Evolutionary conservation across 2,888 invertebrate genomes (phyloP), one percentile per base, ranked within the genome.

Genomic region (Leptodirus hochenwartii): DNA sequence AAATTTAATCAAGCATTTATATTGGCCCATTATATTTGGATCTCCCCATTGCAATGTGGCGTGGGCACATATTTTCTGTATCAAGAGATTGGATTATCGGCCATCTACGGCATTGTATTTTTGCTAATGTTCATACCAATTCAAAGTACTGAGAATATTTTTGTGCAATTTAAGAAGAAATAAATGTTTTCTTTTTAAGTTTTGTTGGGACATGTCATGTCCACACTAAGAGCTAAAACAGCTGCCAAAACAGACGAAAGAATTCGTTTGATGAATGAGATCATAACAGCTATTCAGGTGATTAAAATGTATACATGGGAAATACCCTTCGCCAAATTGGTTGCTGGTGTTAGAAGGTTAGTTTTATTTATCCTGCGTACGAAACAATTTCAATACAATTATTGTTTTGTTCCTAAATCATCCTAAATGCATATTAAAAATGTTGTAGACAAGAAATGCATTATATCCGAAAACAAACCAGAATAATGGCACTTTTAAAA

Each of bases 291-390:
- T 1, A 84, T 87, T 45, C 70, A 80, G 45, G 80, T 84, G 10
- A 81, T 87, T 46, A 87, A 87, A 58, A 84, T 87, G 84, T 87
- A 84, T 51, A 76, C 82, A 1, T 87, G 85, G 75, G 87, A 87
- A 52, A 69, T 67, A 40, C 78, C 82, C 1, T 85, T 87, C 46
- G 72, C 75, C 2, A 64, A 69, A 30, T 56, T 82, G 9, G 71
- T 85, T 5, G 67, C 65, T 31, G 60, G 64, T 37, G 70, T 79
- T 1, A 62, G 85, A 49, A 71, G 66, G 80, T 81, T n/a, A n/a
- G n/a, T n/a, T n/a, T n/a, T n/a, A n/a, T n/a, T n/a, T n/a, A n/a
- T n/a, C n/a, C n/a, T n/a, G n/a, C n/a, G n/a, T n/a, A n/a, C n/a
- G n/a, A n/a, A n/a, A n/a, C n/a, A n/a, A n/a, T n/a, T n/a, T n/a